A percentile compares a stretch with the other conserved stretches of the same genome.
Conservation (phyloP, 2,797 vertebrate genomes). For the Ciconia nigra region DNA sequence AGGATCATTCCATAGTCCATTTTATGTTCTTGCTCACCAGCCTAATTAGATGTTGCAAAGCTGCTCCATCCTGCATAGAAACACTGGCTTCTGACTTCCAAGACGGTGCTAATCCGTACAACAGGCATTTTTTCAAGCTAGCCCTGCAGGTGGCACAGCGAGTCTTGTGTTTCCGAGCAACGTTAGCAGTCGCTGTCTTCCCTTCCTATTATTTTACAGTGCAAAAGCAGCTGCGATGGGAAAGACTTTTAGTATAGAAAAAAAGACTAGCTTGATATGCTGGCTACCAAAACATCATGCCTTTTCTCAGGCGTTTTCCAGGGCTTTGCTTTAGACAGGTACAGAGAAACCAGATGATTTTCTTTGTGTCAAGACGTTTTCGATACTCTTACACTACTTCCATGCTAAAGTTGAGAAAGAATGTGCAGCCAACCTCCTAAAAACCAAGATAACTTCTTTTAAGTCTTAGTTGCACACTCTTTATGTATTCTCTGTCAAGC, state of each 20-base stretch:
- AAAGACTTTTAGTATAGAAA: not conserved
- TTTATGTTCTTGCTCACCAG: not conserved
- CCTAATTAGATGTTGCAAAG: not conserved
- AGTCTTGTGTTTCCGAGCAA: slow-evolving; percentile 36
- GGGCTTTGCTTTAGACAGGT: not conserved
- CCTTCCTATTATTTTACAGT: not conserved
- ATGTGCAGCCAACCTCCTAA: not conserved
- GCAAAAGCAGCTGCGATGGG: not conserved
- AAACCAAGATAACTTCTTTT: not conserved
- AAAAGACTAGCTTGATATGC: not conserved
- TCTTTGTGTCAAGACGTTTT: not conserved
- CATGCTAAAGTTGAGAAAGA: not conserved
- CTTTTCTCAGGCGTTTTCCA: not conserved
- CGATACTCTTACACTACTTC: not conserved
- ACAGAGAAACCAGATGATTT: not conserved
- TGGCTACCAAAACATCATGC: not conserved
- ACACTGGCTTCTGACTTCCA: not conserved
- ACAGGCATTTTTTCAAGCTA: slow-evolving; percentile 19
- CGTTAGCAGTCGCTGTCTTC: not conserved
- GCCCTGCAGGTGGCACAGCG: slow-evolving; percentile 72
- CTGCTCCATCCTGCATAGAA: not conserved
- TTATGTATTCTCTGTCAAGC: not conserved
- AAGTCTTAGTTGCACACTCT: not conserved
- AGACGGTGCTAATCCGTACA: not conserved
- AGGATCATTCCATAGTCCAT: not conserved